Evolutionary conservation across 2,888 invertebrate genomes (phyloP).

Genomic region (Cheilosia vulpina): DNA sequence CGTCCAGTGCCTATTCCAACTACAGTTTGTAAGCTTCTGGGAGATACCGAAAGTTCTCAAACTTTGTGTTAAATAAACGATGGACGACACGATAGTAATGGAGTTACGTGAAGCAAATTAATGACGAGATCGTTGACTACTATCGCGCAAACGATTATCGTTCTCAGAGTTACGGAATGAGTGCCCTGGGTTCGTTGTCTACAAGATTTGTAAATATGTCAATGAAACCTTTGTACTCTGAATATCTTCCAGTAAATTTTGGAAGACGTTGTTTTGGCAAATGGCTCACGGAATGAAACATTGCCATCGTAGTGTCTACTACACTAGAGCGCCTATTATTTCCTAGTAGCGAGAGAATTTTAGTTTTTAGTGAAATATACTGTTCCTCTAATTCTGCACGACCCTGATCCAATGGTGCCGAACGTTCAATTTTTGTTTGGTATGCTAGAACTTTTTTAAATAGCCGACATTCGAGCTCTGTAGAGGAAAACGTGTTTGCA

Average conservation of each 20-base stretch:
- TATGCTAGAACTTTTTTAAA: constrained; percentile 14
- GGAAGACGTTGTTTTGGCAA: constrained; percentile 26
- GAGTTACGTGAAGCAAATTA: too few species aligned
- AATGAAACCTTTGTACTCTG: too few species aligned
- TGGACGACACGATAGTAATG: too few species aligned
- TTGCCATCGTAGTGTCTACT: not conserved
- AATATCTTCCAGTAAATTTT: constrained; percentile 24
- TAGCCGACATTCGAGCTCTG: constrained; percentile 5
- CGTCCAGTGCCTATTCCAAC: too few species aligned
- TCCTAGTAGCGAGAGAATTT: constrained; percentile 1
- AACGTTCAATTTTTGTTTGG: constrained; percentile 15
- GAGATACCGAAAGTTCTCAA: too few species aligned
- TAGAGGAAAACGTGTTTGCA: not conserved
- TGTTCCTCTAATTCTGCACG: constrained; percentile 31
- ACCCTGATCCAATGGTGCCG: not conserved
- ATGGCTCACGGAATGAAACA: not conserved
- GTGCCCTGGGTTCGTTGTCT: too few species aligned
- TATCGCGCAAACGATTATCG: too few species aligned
- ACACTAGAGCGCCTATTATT: not conserved
- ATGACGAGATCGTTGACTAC: too few species aligned
- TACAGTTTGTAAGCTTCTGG: too few species aligned
- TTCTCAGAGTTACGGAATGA: too few species aligned
- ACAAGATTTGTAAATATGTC: too few species aligned
- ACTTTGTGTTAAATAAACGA: too few species aligned
- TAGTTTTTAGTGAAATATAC: constrained; percentile 8